Conservation (phyloP, 2,888 invertebrate species). For the Phaedon cochleariae region DNA sequence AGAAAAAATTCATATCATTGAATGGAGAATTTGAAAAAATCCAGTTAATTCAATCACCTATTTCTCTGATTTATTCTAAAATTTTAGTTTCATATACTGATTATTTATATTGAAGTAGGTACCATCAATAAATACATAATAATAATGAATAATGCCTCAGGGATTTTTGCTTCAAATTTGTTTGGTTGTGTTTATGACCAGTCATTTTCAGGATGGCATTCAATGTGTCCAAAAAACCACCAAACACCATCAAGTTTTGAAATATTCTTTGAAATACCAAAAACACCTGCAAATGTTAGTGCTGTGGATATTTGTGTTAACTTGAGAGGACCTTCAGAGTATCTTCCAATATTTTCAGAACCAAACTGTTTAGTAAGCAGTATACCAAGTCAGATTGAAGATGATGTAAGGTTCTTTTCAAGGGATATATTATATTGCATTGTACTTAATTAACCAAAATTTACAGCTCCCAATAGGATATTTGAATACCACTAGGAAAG, state of each 20-base stretch:
- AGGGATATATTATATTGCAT: not conserved
- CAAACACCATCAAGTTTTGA: not conserved
- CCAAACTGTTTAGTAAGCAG: not conserved
- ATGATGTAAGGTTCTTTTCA: not conserved
- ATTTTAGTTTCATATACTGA: no score
- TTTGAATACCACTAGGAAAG: not conserved
- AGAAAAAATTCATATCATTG: no score
- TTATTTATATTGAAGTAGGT: no score
- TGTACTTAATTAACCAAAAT: not conserved
- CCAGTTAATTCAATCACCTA: no score
- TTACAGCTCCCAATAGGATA: slow-evolving; percentile 3
- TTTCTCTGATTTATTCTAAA: no score
- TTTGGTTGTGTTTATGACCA: no score
- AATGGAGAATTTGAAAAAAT: no score
- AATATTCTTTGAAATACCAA: not conserved
- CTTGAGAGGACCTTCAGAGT: not conserved
- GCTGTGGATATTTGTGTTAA: not conserved
- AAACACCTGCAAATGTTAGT: not conserved
- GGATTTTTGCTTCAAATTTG: no score
- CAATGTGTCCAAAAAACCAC: not conserved
- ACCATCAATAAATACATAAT: not conserved
- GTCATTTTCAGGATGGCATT: not conserved
- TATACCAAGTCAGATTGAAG: not conserved
- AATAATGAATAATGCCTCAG: no score
- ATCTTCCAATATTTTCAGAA: not conserved